These are phyloP conservation scores for Hipposideros armiger DNA, from an alignment of 2,113 vertebrate genomes.

Conservation along the genomic window DNA sequence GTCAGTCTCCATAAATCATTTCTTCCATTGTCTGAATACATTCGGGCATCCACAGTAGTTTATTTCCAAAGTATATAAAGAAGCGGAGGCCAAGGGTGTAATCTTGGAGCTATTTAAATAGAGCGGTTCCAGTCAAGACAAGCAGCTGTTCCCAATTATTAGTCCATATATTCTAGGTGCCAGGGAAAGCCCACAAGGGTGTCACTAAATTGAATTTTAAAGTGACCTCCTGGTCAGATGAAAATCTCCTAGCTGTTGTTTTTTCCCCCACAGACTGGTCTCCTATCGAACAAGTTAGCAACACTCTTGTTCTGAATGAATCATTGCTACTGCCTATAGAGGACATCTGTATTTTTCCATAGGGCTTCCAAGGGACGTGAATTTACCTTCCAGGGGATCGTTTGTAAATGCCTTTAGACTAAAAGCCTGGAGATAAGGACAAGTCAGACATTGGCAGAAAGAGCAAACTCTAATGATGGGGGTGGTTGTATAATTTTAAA, in stretches of 20 bases:
- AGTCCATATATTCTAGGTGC: slow-evolving; percentile 78
- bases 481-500: background rate
- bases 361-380: background rate
- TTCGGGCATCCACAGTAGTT: slow-evolving; percentile 75
- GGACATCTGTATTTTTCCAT: slow-evolving; percentile 5
- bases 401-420: background rate
- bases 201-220: slow-evolving; percentile 82
- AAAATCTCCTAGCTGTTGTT: slow-evolving; percentile 72
- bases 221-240: slow-evolving; percentile 79
- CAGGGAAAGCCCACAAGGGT: slow-evolving; percentile 82
- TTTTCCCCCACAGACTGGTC: slow-evolving; percentile 37
- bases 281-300: slow-evolving; percentile 67
- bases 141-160: slow-evolving; percentile 81
- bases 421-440: background rate
- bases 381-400: background rate
- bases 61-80: slow-evolving; percentile 78
- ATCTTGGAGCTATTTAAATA: slow-evolving; percentile 80
- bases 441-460: background rate
- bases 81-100: slow-evolving; percentile 73
- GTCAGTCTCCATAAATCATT: slow-evolving; percentile 73
- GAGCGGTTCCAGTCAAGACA: slow-evolving; percentile 70
- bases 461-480: background rate
- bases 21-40: slow-evolving; percentile 75
- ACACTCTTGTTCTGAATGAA: slow-evolving; percentile 41
- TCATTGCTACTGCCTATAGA: slow-evolving; percentile 46